phyloP scores from a whole-genome alignment of 2,113 vertebrate genomes.

The Grammomys surdaster region DNA sequence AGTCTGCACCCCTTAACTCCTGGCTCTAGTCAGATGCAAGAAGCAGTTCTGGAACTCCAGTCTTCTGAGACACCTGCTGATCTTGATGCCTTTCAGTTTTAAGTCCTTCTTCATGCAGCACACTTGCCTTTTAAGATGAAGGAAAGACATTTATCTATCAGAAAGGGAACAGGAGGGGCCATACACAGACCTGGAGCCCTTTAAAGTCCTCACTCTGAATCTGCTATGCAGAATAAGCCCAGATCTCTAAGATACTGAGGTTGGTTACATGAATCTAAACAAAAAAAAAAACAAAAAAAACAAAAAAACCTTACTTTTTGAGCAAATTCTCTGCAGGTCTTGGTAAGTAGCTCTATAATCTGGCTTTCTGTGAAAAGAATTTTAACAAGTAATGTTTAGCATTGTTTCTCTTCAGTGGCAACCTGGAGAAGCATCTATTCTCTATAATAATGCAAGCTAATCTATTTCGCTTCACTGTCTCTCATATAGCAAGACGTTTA shows the following conservation, averaged over 20 bases:
- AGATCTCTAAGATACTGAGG: neutral
- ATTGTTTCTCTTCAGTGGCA: neutral
- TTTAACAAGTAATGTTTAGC: neutral
- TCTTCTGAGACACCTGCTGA: neutral
- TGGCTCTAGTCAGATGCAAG: neutral
- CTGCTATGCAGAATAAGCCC: neutral
- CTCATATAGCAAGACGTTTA: neutral
- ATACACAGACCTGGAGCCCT: rapidly evolving
- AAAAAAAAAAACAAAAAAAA: too few relatives aligned
- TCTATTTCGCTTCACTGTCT: neutral
- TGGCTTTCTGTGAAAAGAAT: neutral
- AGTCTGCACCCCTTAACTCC: neutral
- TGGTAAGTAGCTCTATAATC: neutral
- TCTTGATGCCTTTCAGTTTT: neutral
- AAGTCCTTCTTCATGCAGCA: neutral
- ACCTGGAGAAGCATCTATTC: neutral
- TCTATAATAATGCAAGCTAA: neutral
- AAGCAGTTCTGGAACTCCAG: neutral
- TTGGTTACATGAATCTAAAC: neutral
- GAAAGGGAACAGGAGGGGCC: neutral
- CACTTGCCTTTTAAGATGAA: neutral
- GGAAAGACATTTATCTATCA: neutral
- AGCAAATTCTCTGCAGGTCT: neutral
- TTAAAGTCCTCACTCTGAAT: neutral
- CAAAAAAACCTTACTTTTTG: neutral